phyloP scores from a whole-genome alignment of 2,888 invertebrate species.

The Parnassius orleans region DNA sequence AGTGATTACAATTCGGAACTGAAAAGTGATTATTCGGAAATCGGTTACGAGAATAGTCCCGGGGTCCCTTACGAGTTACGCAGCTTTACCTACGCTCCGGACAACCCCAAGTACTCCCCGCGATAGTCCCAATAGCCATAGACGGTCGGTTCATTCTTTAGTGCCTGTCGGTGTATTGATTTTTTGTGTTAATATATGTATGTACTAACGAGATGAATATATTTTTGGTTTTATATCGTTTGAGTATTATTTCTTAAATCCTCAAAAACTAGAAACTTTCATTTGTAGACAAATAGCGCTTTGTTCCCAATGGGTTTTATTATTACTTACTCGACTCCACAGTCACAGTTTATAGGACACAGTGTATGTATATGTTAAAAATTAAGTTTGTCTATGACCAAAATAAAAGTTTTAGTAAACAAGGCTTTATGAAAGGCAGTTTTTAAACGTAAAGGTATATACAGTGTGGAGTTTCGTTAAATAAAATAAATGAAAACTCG shows the following conservation, averaged over 20 bases:
- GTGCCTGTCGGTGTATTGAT: constrained; percentile 40
- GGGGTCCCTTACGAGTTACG: constrained; percentile 90
- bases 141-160: constrained; percentile 34
- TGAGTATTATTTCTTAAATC: constrained; percentile 28
- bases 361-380: too few species aligned
- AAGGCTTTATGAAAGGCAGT: too few species aligned
- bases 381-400: too few species aligned
- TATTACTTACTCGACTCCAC: too few species aligned
- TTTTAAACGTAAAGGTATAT: too few species aligned
- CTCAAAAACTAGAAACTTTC: not conserved
- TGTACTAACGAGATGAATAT: constrained; percentile 68
- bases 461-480: too few species aligned
- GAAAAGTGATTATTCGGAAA: constrained; percentile 45
- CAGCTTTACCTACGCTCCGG: constrained; percentile 93
- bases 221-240: constrained; percentile 69
- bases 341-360: too few species aligned
- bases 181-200: constrained; percentile 55
- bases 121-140: constrained; percentile 56
- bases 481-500: too few species aligned
- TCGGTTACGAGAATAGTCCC: constrained; percentile 56
- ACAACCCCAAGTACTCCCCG: constrained; percentile 93
- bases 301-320: too few species aligned
- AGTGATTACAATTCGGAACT: constrained; percentile 53
- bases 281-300: not conserved
- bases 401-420: too few species aligned